Percentiles rank a stretch among this genome's conserved stretches.
Evolutionary conservation across 2,113 vertebrate species (phyloP).

Genomic region (Tenebrosternarchus preto): DNA sequence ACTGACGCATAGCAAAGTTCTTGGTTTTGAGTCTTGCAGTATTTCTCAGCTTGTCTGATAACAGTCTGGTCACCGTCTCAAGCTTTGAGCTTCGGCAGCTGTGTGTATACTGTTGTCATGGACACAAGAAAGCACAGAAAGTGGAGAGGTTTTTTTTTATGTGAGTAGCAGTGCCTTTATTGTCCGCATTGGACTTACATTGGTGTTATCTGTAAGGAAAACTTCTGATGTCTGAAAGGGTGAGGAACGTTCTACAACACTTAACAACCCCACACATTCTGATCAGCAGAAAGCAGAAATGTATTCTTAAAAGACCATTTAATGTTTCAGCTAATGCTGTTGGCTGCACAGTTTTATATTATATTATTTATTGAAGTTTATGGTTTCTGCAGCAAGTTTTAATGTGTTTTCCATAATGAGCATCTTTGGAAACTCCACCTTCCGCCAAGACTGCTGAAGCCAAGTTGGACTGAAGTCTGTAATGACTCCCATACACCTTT

Average conservation of each 20-base stretch:
- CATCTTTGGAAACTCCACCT: neutral
- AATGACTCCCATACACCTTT: slow-evolving; percentile 34
- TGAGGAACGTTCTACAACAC: neutral
- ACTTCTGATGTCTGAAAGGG: too few species aligned
- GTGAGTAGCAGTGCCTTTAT: neutral
- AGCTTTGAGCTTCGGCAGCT: slow-evolving; percentile 68
- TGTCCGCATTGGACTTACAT: neutral
- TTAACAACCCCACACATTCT: too few species aligned
- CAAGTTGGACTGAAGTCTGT: slow-evolving; percentile 34
- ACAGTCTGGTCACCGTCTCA: slow-evolving; percentile 9
- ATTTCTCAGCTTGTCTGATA: neutral
- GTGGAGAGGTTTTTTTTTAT: neutral
- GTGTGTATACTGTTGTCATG: slow-evolving; percentile 72
- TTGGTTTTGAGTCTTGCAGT: neutral
- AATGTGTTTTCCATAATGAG: neutral
- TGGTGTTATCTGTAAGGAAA: neutral
- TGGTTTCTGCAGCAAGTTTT: slow-evolving; percentile 11
- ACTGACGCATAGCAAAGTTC: neutral
- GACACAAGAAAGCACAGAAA: slow-evolving; percentile 63
- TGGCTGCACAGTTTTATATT: neutral
- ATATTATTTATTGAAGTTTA: neutral
- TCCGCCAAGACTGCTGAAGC: slow-evolving; percentile 26
- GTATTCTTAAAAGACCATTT: neutral
- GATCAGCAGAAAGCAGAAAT: neutral
- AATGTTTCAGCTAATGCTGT: slow-evolving; percentile 1